Conservation (phyloP, 1,140 invertebrate genomes). For the Drosophila ficusphila region DNA sequence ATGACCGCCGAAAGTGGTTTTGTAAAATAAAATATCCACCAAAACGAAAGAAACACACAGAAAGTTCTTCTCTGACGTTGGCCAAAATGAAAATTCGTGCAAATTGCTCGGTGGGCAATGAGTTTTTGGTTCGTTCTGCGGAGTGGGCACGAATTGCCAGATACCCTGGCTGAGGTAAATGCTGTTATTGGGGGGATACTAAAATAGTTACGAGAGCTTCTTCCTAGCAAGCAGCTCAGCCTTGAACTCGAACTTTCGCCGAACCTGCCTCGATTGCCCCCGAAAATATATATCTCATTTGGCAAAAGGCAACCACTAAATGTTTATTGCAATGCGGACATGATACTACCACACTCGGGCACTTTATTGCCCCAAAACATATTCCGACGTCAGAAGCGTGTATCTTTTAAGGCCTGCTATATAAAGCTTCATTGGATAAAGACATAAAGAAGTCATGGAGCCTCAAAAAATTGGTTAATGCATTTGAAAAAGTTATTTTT, state of each 20-base stretch:
- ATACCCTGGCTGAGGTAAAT: slow-evolving; percentile 11
- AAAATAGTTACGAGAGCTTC: slow-evolving; percentile 20
- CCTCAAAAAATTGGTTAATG: no score
- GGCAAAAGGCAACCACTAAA: slow-evolving; percentile 24
- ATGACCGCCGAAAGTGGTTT: slow-evolving; percentile 49
- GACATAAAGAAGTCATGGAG: no score
- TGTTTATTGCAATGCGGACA: slow-evolving; percentile 30
- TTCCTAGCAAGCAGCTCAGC: slow-evolving; percentile 7
- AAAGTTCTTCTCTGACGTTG: neutral
- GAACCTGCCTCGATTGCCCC: neutral
- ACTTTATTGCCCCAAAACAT: neutral
- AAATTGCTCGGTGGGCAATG: slow-evolving; percentile 55
- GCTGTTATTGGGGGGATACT: slow-evolving; percentile 7
- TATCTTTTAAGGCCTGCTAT: no score
- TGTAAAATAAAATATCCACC: slow-evolving; percentile 20
- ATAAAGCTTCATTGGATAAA: no score
- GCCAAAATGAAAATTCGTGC: slow-evolving; percentile 35
- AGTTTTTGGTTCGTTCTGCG: slow-evolving; percentile 11
- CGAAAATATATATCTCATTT: slow-evolving; percentile 6
- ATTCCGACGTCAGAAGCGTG: no score
- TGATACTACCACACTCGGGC: neutral
- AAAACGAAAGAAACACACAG: slow-evolving; percentile 2
- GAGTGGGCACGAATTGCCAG: neutral
- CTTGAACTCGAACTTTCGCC: slow-evolving; percentile 41
- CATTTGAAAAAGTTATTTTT: no score